Evolutionary conservation across 2,113 vertebrate genomes (phyloP), one percentile per base, ranked within the genome.

Genomic region (Malaclemys terrapin): DNA sequence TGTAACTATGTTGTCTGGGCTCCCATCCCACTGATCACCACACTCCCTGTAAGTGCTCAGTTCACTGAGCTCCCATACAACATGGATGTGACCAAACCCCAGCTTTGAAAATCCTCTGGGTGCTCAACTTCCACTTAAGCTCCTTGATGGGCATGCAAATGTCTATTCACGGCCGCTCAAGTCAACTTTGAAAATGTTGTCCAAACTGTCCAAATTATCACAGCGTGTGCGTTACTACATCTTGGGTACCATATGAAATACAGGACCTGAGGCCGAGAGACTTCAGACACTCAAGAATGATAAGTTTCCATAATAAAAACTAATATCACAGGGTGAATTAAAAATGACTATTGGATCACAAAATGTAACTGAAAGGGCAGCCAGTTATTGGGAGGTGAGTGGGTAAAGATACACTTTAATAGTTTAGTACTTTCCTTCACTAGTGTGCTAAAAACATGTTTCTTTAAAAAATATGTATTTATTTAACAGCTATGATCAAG

Each of bases 401-500:
- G 79, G 24, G 76, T 59, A 93, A 95, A 82, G 25, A 79, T 82
- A 80, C 13, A 3, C 1, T 62, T 62, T 62, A 6, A 13, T 49
- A 1, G 2, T 1, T 89, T 90, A 91, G 56, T 10, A 87, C 88
- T 84, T 24, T 59, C 52, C 52, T 54, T 93, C 50, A 82, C 59
- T 19, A 45, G 25, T 45, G 47, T 49, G 4, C 6, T 76, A 4
- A 49, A 75, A 75, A 35, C 25, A 93, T 29, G 35, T 76, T 19
- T 84, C 47, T 54, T 80, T 87, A 35, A 13, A 59, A 35, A 35
- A 24, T 59, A 59, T 59, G 29, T 59, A 59, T 59, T 59, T 79
- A 17, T 47, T 93, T 94, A 89, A 6, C 16, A 22, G 82, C 86
- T 90, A 27, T 50, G 1, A 22, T 78, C 45, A 52, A 85, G 87